Evolutionary conservation across 2,797 vertebrate genomes (phyloP).

Genomic region (Heterohyrax brucei): DNA sequence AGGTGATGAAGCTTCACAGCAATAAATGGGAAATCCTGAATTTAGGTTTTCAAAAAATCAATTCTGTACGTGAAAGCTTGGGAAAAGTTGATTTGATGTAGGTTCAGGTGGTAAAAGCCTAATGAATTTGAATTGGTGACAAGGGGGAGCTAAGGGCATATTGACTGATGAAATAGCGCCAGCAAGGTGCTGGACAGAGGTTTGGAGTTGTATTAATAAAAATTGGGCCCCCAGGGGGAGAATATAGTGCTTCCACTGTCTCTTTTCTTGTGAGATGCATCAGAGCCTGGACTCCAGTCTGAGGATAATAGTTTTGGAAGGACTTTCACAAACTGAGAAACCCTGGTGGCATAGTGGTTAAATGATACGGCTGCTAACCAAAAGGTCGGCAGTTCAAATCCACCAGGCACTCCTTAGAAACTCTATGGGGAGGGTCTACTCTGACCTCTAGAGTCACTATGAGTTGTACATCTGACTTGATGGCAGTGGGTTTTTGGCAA

Average conservation of each 20-base stretch:
- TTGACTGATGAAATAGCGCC: not conserved
- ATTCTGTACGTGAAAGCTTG: not conserved
- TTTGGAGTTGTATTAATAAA: not conserved
- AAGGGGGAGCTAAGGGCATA: not conserved
- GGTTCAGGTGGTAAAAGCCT: not conserved
- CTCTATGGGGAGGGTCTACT: too few species aligned
- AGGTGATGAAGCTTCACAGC: conserved; percentile 10
- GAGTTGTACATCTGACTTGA: too few species aligned
- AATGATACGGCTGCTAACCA: too few species aligned
- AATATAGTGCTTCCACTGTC: rapidly evolving
- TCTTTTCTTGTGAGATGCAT: not conserved
- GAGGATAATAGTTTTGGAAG: not conserved
- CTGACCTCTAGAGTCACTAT: too few species aligned
- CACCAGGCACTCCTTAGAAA: too few species aligned
- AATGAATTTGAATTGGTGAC: not conserved
- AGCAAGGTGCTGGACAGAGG: not conserved
- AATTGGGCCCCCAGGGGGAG: not conserved
- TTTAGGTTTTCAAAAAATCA: conserved; percentile 62
- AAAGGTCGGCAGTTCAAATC: too few species aligned
- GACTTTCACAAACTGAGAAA: not conserved
- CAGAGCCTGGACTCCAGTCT: not conserved
- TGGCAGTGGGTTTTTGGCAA: not conserved
- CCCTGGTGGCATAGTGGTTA: too few species aligned
- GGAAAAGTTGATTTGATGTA: not conserved
- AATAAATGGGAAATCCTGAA: conserved; percentile 23